These are phyloP conservation scores for Alsophila aescularia DNA, from an alignment of 2,888 invertebrate genomes.

Conservation along the genomic window DNA sequence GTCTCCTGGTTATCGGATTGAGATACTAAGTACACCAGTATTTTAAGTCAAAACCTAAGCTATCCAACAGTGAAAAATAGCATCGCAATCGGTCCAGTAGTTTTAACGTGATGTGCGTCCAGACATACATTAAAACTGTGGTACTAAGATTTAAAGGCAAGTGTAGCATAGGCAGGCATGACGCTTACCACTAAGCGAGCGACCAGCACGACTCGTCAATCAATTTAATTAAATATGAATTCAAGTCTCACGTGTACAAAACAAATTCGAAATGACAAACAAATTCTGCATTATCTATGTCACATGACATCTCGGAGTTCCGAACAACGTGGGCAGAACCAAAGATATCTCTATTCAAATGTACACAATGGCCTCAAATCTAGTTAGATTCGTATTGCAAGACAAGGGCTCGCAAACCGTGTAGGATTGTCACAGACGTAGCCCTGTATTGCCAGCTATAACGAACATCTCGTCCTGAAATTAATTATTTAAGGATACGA, in stretches of 20 bases:
- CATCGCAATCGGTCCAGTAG: too few species aligned
- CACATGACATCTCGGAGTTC: neutral
- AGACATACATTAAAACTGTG: too few species aligned
- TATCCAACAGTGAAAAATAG: too few species aligned
- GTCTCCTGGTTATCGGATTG: too few species aligned
- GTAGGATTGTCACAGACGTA: conserved; percentile 28
- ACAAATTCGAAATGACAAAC: neutral
- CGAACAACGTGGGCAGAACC: conserved; percentile 3
- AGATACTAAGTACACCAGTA: too few species aligned
- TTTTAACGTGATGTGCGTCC: too few species aligned
- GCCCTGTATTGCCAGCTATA: conserved; percentile 27
- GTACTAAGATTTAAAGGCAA: too few species aligned
- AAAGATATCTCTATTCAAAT: conserved; percentile 4
- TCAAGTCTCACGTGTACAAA: neutral
- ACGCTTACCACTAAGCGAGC: too few species aligned
- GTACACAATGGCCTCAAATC: conserved; percentile 11
- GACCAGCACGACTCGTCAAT: too few species aligned
- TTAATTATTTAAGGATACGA: conserved; percentile 38
- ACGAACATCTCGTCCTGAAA: conserved; percentile 32
- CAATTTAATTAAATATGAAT: neutral
- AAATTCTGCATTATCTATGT: neutral
- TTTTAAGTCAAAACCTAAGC: too few species aligned
- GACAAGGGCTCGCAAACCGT: conserved; percentile 19
- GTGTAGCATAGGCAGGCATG: too few species aligned
- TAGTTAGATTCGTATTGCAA: conserved; percentile 19